Evolutionary conservation across 2,113 vertebrate genomes (phyloP), one percentile per base, ranked within the genome.

Genomic region (Periophthalmus modestus): DNA sequence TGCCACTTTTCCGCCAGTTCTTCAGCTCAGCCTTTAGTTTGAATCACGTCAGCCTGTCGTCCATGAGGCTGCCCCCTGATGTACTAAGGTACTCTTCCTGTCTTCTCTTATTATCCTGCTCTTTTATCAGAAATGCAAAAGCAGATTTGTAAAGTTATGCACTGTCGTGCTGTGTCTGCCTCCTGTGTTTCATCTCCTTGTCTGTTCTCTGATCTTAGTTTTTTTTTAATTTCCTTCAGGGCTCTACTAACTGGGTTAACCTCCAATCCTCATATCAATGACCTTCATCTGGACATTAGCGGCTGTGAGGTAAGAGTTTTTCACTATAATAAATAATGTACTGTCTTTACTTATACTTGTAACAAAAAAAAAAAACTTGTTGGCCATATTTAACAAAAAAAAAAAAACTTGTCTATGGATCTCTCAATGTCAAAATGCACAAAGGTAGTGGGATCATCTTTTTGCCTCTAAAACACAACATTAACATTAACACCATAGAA

Each of bases 11-110:
- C 82, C 94, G 94, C 76, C 95, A 95, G 82, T 96, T 96, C 85
- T 96, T 96, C 89, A 94, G 92, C 91, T 95, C 93, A 1, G 84
- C 95, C 66, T 95, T 95, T 84, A 94, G 95, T 3, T 93, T 96
- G 80, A 94, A 85, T 78, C 92, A 95, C 2, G 83, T 96, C 87
- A 95, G 89, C 86, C 84, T 96, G 74, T 91, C 95, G 0, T 88
- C 94, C 75, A 95, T 94, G 61, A 95, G 90, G 81, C 92, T 96
- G 79, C 94, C 95, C 36, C 88, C 94, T 68, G 95, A 96, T 72
- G 95, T 95, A 62, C 90, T 96, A 79, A 94, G 95, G 95, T 96
- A 85, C 55, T 48, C n/a, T 4, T 50, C 28, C 15, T 9, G 46
- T 34, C 46, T 2, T 34, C 33, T 82, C 36, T 47, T 16, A 36